A percentile compares a stretch with the other conserved stretches of the same genome.
These are phyloP conservation scores for Balanococcus diminutus DNA, from an alignment of 2,888 invertebrate species.

Conservation along the genomic window DNA sequence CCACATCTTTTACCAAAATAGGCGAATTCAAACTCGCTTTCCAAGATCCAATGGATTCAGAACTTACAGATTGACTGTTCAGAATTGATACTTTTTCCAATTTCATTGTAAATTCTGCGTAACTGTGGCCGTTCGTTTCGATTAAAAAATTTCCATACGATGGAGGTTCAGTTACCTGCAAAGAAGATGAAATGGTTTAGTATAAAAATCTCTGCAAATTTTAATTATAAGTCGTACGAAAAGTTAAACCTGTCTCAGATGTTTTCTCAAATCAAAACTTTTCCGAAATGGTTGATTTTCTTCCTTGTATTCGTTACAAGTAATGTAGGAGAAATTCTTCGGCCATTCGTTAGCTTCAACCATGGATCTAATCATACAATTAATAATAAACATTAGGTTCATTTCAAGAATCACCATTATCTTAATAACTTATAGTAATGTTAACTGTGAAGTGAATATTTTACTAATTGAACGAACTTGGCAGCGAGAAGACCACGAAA, in stretches of 20 bases:
- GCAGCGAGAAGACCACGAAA: conserved; percentile 74
- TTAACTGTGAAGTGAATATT: no score
- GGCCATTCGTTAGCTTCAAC: conserved; percentile 71
- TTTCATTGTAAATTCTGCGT: conserved; percentile 76
- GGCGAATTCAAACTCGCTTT: conserved; percentile 74
- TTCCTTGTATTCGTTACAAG: conserved; percentile 80
- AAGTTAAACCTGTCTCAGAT: conserved; percentile 69
- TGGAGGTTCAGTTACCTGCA: conserved; percentile 65
- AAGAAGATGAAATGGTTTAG: neutral
- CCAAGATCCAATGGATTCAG: conserved; percentile 77
- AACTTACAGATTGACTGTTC: conserved; percentile 75
- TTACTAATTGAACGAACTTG: conserved; percentile 65
- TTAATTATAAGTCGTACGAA: neutral
- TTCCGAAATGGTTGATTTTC: conserved; percentile 74
- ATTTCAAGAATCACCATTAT: neutral
- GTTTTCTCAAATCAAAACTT: conserved; percentile 72
- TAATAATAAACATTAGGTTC: neutral
- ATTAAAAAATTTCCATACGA: conserved; percentile 73
- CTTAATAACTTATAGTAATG: no score
- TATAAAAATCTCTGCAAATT: neutral
- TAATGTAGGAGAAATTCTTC: conserved; percentile 73
- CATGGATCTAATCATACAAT: conserved; percentile 62
- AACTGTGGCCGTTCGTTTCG: conserved; percentile 73
- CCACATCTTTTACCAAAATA: conserved; percentile 70
- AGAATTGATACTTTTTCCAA: conserved; percentile 74